Evolutionary conservation across 1,140 invertebrate genomes (phyloP), one percentile per base, ranked within the genome.

Genomic region (Coptotermes formosanus): DNA sequence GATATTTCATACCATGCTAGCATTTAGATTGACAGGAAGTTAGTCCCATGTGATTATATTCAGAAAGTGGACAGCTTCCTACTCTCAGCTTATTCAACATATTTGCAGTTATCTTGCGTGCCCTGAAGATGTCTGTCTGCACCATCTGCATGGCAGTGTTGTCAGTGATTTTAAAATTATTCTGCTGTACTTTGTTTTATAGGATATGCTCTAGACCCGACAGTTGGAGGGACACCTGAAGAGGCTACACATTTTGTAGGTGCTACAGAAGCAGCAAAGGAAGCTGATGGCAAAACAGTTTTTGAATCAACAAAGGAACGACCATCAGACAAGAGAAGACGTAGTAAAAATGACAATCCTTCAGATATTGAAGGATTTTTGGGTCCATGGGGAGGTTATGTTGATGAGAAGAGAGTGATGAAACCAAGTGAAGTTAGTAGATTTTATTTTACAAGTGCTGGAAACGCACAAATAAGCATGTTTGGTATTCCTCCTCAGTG

Each of bases 371-470:
- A 97, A 86, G 98, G 98, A 14, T 99, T 98, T 90, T 91, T 98
- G 6, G 99, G 99, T 1, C 99, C 99, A 0, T 99, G 99, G 99
- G 98, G 97, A 86, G 96, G 96, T 86, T 99, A 94, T 92, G 93
- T 95, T 25, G 97, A 99, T 92, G 98, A 99, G 92, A 93, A 96
- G 89, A 95, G 95, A 86, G 93, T 98, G 19, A 94, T 96, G 86
- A 97, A 96, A 90, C 98, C 99, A 19, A 95, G 95, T 84, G 97
- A 97, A 86, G 93, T 92, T 88, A 88, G 87, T 87, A 23, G 25
- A 45, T 52, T 85, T 83, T 86, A 23, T 23, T 30, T 59, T 38
- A 55, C 32, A 48, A 48, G 9, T 48, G 16, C 48, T 48, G 48
- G 16, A 48, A 48, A 16, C 9, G 16, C 48, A 48, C 48, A 48